Evolutionary conservation across 2,113 vertebrate species (phyloP), one percentile per base, ranked within the genome.

Genomic region (Cnemophilus loriae): DNA sequence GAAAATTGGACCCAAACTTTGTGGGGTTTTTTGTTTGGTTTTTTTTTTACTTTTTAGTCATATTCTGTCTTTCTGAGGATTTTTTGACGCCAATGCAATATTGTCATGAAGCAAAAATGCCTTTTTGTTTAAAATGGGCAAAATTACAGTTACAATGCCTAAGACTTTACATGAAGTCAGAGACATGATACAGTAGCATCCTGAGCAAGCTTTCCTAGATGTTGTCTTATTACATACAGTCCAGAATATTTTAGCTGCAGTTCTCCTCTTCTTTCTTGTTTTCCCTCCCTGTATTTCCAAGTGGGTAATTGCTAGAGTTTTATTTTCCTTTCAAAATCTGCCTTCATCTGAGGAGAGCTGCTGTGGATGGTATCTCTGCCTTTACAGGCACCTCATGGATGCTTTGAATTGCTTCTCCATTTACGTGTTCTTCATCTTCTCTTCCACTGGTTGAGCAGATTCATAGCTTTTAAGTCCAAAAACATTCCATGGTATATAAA

Each of bases 101-200:
- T 16, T 47, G 30, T 20, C 6, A 12, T 27, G 63, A 83, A 33
- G 17, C 2, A 73, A 64, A 87, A 76, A 56, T 33, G 2, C 13
- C 14, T 33, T 50, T 60, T 69, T 26, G 6, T 27, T 69, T 16
- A 77, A 94, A 80, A 44, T 50, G 10, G 18, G 13, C 21, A 26
- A 71, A 68, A 55, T 23, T 13, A 3, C 19, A 21, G 19, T 68
- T 69, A 60, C 35, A 87, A 39, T 26, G 7, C 3, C 0, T 3
- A 33, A 41, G 42, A 67, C 18, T 60, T 81, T 22, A 13, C 5
- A 1, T 27, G 6, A 59, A 69, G 53, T 50, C 57, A 68, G 12
- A 78, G 21, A 13, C 0, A 1, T 16, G 39, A 13, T 35, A 8
- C 0, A 0, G 69, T 24, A 49, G 84, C 30, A 35, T 64, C 39